These are phyloP conservation scores for Chiroxiphia lanceolata DNA, from an alignment of 2,797 vertebrate species.

Conservation along the genomic window DNA sequence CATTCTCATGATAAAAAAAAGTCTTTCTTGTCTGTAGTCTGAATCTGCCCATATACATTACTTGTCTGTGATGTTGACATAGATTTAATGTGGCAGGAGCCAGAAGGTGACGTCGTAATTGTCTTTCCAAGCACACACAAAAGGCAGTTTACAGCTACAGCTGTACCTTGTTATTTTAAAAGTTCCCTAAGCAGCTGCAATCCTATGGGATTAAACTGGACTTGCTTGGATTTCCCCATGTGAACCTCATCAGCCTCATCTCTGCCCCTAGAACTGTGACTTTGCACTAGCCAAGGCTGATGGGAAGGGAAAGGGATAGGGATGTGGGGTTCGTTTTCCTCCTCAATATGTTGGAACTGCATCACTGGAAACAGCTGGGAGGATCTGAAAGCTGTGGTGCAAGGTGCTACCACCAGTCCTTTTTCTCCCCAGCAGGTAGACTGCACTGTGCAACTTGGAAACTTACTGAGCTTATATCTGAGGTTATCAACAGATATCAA, in stretches of 20 bases:
- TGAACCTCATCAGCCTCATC: neutral
- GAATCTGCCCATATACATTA: neutral
- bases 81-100: neutral
- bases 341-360: neutral
- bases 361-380: neutral
- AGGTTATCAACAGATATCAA: neutral
- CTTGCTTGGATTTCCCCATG: neutral
- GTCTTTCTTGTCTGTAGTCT: neutral
- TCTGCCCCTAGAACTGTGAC: neutral
- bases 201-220: neutral
- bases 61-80: neutral
- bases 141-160: neutral
- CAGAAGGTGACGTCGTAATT: neutral
- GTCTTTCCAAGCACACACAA: accelerated
- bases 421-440: neutral
- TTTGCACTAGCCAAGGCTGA: neutral
- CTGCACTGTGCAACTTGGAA: neutral
- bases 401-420: neutral
- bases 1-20: accelerated
- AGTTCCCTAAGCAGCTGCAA: neutral
- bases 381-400: neutral
- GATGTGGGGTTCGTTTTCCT: neutral
- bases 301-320: no score
- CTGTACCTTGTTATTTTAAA: neutral
- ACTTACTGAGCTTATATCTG: neutral